Conservation (phyloP, 2,113 vertebrate genomes). For the Muscicapa adusta region DNA sequence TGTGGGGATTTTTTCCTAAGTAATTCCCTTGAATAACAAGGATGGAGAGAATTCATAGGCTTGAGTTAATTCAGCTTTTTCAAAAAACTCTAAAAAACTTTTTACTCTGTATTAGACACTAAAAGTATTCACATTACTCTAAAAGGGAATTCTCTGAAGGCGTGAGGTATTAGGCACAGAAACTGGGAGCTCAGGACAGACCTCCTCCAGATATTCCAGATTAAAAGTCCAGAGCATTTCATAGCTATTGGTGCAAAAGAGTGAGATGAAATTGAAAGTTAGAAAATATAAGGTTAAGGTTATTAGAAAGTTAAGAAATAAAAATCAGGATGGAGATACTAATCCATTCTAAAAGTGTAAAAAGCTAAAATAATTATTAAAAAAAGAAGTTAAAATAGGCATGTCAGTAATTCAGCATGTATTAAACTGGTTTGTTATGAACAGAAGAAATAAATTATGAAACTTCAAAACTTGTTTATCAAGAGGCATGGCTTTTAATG, state of each 20-base stretch:
- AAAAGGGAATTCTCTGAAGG: neutral
- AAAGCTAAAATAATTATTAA: neutral
- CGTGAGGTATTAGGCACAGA: neutral
- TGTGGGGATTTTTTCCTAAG: neutral
- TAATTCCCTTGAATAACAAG: neutral
- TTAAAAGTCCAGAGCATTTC: neutral
- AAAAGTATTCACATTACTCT: neutral
- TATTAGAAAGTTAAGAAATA: neutral
- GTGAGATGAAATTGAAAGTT: neutral
- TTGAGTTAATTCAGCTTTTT: conserved; percentile 8
- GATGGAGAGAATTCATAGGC: neutral
- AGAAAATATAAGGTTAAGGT: neutral
- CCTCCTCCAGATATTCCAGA: neutral
- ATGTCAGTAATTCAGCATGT: neutral
- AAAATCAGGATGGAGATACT: neutral
- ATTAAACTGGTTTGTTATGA: neutral
- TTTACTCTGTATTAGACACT: neutral
- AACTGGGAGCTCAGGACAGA: neutral
- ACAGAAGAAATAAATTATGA: conserved; percentile 9
- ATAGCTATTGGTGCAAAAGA: neutral
- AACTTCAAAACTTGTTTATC: conserved; percentile 4
- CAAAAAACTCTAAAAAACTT: neutral
- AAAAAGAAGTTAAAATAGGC: neutral
- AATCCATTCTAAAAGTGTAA: neutral
- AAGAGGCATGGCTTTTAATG: conserved; percentile 30